Evolutionary conservation across 2,797 vertebrate genomes (phyloP).

Genomic region (Protonibea diacanthus): DNA sequence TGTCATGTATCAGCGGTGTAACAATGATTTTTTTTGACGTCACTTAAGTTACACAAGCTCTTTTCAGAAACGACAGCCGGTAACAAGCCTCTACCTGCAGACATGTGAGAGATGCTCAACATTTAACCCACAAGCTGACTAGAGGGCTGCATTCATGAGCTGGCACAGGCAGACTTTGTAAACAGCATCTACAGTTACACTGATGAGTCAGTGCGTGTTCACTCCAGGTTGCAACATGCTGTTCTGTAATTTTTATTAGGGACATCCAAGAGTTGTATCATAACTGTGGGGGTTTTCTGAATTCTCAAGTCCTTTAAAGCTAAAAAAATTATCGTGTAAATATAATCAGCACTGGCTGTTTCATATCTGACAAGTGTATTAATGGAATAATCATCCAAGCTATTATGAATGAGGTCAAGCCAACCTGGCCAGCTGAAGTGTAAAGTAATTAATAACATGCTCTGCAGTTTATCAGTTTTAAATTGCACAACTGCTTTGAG

Average conservation of each 20-base stretch:
- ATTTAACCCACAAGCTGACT: conserved; percentile 36
- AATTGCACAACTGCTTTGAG: conserved; percentile 43
- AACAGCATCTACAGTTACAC: conserved; percentile 75
- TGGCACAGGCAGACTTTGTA: conserved; percentile 62
- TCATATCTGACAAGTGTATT: conserved; percentile 53
- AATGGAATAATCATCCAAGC: conserved; percentile 55
- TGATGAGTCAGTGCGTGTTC: conserved; percentile 70
- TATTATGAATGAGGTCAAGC: conserved; percentile 61
- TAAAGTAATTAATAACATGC: conserved; percentile 60
- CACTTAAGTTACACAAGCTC: conserved; percentile 64
- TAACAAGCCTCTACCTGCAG: conserved; percentile 73
- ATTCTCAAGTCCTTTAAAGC: background rate
- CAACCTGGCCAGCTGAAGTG: conserved; percentile 44
- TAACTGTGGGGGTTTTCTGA: conserved; percentile 33
- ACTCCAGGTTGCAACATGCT: conserved; percentile 70
- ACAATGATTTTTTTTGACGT: conserved; percentile 50
- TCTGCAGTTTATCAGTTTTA: conserved; percentile 53
- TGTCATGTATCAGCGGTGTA: conserved; percentile 19
- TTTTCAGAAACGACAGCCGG: conserved; percentile 50
- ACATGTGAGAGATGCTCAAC: conserved; percentile 41
- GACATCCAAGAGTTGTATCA: conserved; percentile 51
- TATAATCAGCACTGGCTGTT: conserved; percentile 18
- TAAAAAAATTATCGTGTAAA: conserved; percentile 21
- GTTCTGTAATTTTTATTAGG: conserved; percentile 55
- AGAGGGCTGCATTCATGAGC: conserved; percentile 47